These are phyloP conservation scores for Triops longicaudatus DNA, from an alignment of 1,140 invertebrate genomes.

Conservation along the genomic window DNA sequence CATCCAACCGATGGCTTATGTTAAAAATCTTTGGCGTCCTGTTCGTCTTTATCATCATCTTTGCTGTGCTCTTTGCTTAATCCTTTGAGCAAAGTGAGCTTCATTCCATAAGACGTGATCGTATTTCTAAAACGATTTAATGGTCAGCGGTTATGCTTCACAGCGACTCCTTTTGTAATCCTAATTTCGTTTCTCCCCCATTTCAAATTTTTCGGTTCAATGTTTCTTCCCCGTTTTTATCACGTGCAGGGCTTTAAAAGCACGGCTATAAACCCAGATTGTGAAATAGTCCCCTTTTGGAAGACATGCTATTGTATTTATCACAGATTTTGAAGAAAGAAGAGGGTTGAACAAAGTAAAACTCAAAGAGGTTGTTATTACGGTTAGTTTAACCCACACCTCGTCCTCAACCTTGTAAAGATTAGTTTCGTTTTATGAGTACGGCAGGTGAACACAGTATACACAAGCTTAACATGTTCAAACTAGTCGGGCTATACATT, in stretches of 20 bases:
- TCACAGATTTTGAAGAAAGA: constrained; percentile 12
- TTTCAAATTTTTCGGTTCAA: background rate
- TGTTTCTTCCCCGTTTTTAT: background rate
- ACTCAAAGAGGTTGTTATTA: background rate
- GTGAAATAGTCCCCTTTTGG: background rate
- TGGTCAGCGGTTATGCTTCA: background rate
- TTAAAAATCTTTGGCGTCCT: constrained; percentile 98
- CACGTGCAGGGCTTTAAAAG: background rate
- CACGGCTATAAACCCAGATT: background rate
- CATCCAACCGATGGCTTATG: constrained; percentile 97
- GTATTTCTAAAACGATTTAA: background rate
- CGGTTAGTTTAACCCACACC: background rate
- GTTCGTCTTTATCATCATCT: constrained; percentile 98
- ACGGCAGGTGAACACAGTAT: background rate
- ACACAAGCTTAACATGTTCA: background rate
- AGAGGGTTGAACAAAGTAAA: constrained; percentile 15
- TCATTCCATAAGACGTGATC: constrained; percentile 18
- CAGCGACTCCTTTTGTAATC: background rate
- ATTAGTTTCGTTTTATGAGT: background rate
- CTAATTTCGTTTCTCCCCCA: background rate
- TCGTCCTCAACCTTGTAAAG: background rate
- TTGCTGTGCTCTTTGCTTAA: constrained; percentile 88
- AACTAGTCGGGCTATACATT: background rate
- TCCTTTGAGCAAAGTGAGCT: background rate
- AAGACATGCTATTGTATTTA: constrained; percentile 7